Evolutionary conservation across 2,888 invertebrate species (phyloP).

Genomic region (Troglohyphantes excavatus): DNA sequence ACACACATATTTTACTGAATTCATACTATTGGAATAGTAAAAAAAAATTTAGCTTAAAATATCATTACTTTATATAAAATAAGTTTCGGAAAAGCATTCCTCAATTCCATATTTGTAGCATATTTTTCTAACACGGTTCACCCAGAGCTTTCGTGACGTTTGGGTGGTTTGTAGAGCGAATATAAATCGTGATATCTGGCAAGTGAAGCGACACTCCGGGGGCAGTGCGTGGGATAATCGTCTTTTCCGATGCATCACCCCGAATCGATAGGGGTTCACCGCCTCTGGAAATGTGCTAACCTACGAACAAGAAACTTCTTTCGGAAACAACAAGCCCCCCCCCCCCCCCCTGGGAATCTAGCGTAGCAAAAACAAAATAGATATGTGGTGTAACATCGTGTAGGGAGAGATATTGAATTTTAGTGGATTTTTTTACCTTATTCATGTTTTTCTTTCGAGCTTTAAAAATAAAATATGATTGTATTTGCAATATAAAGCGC

Average conservation of each 20-base stretch:
- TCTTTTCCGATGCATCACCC: conserved; percentile 1
- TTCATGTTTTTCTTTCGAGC: no score
- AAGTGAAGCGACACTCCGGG: background rate
- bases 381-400: no score
- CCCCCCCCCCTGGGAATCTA: no score
- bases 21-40: no score
- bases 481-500: no score
- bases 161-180: background rate
- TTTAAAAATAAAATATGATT: no score
- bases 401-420: no score
- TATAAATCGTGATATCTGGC: background rate
- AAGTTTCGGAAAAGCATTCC: no score
- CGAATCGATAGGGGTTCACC: background rate
- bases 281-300: background rate
- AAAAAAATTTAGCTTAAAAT: no score
- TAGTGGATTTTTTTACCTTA: no score
- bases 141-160: background rate
- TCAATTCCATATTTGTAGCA: background rate
- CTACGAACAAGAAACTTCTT: background rate
- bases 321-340: background rate
- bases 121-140: background rate
- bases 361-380: background rate
- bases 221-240: background rate
- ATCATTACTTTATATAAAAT: no score
- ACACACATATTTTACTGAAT: no score